phyloP scores from a whole-genome alignment of 1,140 invertebrate genomes.

The Onthophagus taurus region DNA sequence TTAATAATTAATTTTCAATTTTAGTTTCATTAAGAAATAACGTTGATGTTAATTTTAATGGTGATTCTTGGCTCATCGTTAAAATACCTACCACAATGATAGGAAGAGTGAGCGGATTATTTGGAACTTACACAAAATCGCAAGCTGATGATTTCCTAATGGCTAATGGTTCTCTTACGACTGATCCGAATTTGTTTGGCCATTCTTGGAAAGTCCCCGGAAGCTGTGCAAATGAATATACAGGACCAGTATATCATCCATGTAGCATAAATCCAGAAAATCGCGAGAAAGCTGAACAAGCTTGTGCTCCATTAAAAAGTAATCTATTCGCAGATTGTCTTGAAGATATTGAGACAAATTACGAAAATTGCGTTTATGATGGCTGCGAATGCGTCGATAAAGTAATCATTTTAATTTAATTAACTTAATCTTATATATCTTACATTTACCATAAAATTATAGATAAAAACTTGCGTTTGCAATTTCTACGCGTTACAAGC shows the following conservation, averaged over 20 bases:
- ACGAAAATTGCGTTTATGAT: conserved; percentile 76
- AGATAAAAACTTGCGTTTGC: too few relatives aligned
- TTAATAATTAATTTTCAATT: too few relatives aligned
- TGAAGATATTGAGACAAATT: conserved; percentile 68
- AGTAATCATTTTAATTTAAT: too few relatives aligned
- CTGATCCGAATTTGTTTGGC: not conserved
- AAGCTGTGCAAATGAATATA: not conserved
- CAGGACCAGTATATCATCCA: not conserved
- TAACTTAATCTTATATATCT: too few relatives aligned
- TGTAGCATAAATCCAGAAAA: not conserved
- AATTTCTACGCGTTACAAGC: too few relatives aligned
- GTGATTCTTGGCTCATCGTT: too few relatives aligned
- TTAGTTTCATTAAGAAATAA: too few relatives aligned
- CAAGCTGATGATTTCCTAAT: not conserved
- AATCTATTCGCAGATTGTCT: conserved; percentile 26
- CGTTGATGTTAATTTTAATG: too few relatives aligned
- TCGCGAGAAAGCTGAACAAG: not conserved
- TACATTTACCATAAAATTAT: too few relatives aligned
- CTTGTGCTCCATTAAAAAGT: not conserved
- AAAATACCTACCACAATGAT: too few relatives aligned
- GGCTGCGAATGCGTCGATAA: conserved; percentile 69
- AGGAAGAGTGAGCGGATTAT: too few relatives aligned
- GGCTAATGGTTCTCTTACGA: not conserved
- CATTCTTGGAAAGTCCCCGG: not conserved
- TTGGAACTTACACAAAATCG: not conserved